Evolutionary conservation across 2,113 vertebrate genomes (phyloP), one percentile per base, ranked within the genome.

Genomic region (Peromyscus maniculatus): DNA sequence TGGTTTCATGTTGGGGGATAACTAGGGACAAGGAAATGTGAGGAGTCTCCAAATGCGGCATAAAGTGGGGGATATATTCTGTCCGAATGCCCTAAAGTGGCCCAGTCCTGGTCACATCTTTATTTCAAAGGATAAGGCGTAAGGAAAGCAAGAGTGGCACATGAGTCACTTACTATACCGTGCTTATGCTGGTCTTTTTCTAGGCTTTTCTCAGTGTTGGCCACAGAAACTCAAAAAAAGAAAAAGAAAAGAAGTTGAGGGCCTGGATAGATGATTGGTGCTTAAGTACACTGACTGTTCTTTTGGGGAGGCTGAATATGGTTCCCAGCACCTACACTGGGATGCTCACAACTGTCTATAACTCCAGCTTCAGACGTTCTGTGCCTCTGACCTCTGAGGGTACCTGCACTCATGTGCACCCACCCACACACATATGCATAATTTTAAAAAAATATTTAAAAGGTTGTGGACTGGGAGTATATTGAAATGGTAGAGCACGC

Each of bases 111-210:
- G 24, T 55, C 22, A 80, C 28, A 71, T 59, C 31, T 71, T 80
- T 21, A 21, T 49, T 57, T 33, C 33, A 55, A 67, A 66, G 8
- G 62, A 28, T 83, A 66, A 92, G 33, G 46, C 7, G 66, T 77
- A 78, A 83, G 75, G 31, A 72, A 59, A 62, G 24, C 12, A 78
- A 71, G 36, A 15, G 67, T n/a, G 74, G 57, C 57, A 72, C 2
- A 1, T 21, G 46, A 66, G 36, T 71, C 75, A 59, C 8, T 5
- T 43, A 36, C 1, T 28, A 9, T 28, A 7, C 4, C 17, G 0
- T 12, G 1, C 55, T 84, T 19, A 92, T 49, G 21, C n/a, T 79
- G 83, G 24, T 67, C 64, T 74, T 36, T 28, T 75, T 89, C 10
- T 11, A 33, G 31, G 62, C 39, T 94, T 72, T 88, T 88, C 69